Conservation (phyloP, 2,113 vertebrate genomes). For the Toxotes chatareus region DNA sequence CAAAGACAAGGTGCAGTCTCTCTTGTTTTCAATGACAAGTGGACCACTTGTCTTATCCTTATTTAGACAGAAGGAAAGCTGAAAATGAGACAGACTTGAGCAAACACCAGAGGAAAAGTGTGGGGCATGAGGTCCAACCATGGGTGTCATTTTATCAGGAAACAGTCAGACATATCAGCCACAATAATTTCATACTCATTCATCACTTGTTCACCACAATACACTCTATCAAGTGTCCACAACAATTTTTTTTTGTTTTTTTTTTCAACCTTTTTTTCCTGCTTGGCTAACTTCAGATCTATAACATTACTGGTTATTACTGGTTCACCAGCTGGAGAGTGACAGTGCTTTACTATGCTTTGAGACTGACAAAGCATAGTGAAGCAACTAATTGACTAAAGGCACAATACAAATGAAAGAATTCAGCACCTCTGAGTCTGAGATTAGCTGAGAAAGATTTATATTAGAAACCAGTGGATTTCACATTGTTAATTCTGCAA, state of each 20-base stretch:
- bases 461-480: slow-evolving; percentile 11
- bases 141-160: slow-evolving; percentile 22
- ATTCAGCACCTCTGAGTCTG: slow-evolving; percentile 5
- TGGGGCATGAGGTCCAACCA: neutral
- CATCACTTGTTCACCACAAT: too few species aligned
- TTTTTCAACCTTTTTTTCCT: neutral
- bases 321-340: neutral
- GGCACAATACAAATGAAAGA: neutral
- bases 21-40: slow-evolving; percentile 19
- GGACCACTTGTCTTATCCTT: slow-evolving; percentile 45
- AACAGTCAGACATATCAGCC: neutral
- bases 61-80: slow-evolving; percentile 36
- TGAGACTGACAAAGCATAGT: neutral
- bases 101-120: slow-evolving; percentile 8
- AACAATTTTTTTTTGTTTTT: neutral
- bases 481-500: slow-evolving; percentile 14
- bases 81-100: neutral
- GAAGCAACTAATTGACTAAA: slow-evolving; percentile 19
- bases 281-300: slow-evolving; percentile 4
- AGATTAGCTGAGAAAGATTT: slow-evolving; percentile 23
- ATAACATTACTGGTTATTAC: neutral
- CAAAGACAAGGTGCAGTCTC: slow-evolving; percentile 11
- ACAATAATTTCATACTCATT: neutral
- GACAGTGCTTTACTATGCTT: neutral
- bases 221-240: slow-evolving; percentile 3